A percentile compares a stretch with the other conserved stretches of the same genome.
Conservation (phyloP, 2,797 vertebrate genomes). For the Anolis apletophallus region DNA sequence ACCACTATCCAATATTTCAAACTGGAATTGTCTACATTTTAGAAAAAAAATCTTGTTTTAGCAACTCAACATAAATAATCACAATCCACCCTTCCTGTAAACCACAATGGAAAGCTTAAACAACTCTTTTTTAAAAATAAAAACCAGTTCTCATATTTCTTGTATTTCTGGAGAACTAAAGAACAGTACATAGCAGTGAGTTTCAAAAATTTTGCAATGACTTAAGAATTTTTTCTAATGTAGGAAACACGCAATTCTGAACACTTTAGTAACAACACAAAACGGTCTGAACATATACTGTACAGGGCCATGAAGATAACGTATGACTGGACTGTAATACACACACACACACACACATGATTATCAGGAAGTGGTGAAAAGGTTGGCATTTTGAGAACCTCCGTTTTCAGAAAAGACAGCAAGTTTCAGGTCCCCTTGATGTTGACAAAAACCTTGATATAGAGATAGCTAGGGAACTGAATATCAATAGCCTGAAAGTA, state of each 20-base stretch:
- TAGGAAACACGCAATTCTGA: background rate
- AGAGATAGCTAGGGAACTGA: background rate
- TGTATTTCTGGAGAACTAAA: background rate
- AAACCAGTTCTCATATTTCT: background rate
- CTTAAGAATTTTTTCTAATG: no score
- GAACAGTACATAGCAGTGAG: background rate
- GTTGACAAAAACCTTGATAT: background rate
- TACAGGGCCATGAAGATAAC: background rate
- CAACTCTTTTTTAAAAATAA: background rate
- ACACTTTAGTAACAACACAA: background rate
- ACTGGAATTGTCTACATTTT: background rate
- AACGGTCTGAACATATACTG: background rate
- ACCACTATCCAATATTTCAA: background rate
- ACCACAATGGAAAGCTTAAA: background rate
- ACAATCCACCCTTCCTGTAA: background rate
- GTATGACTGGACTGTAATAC: background rate
- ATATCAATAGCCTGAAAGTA: background rate
- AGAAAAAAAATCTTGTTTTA: background rate
- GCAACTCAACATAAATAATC: background rate
- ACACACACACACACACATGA: background rate
- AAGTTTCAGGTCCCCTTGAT: background rate
- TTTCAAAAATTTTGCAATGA: background rate
- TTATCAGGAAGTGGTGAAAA: background rate
- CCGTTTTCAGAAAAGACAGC: background rate
- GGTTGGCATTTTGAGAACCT: background rate